Conservation (phyloP, 92 coral and sea anemone species). For the Montipora capitata region DNA sequence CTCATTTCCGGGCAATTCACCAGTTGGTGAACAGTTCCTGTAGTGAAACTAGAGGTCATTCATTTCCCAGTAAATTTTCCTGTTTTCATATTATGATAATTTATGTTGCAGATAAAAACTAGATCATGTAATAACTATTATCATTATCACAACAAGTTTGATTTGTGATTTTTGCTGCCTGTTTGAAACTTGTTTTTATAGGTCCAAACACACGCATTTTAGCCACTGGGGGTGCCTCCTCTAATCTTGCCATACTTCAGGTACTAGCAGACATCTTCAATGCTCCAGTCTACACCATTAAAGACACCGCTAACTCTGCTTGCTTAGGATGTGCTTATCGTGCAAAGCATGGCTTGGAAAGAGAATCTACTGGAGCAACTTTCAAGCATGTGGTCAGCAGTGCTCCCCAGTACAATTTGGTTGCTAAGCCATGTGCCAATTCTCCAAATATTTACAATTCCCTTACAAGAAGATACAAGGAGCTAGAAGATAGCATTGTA, state of each 20-base stretch:
- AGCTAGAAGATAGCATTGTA: slow-evolving; percentile 79
- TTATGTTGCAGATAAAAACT: too few species aligned
- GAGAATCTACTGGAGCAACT: slow-evolving; percentile 54
- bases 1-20: too few species aligned
- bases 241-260: slow-evolving; percentile 93
- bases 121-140: too few species aligned
- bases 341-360: slow-evolving; percentile 91
- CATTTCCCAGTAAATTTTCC: too few species aligned
- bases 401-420: slow-evolving; percentile 85
- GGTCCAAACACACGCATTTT: slow-evolving; percentile 86
- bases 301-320: slow-evolving; percentile 97
- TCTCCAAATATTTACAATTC: slow-evolving; percentile 71
- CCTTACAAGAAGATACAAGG: slow-evolving; percentile 84
- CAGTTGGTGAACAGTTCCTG: too few species aligned
- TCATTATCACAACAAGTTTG: too few species aligned
- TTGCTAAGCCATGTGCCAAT: slow-evolving; percentile 77
- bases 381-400: slow-evolving; percentile 81
- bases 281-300: slow-evolving; percentile 95
- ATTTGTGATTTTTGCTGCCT: background rate
- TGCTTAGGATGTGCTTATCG: slow-evolving; percentile 97
- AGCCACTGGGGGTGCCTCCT: slow-evolving; percentile 99
- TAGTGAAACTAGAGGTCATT: too few species aligned
- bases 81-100: too few species aligned
- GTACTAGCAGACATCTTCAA: slow-evolving; percentile 92
- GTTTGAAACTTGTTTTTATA: background rate